Base-by-base conservation (phyloP, 2,888 invertebrate genomes). In the Aphodius granarius region DNA sequence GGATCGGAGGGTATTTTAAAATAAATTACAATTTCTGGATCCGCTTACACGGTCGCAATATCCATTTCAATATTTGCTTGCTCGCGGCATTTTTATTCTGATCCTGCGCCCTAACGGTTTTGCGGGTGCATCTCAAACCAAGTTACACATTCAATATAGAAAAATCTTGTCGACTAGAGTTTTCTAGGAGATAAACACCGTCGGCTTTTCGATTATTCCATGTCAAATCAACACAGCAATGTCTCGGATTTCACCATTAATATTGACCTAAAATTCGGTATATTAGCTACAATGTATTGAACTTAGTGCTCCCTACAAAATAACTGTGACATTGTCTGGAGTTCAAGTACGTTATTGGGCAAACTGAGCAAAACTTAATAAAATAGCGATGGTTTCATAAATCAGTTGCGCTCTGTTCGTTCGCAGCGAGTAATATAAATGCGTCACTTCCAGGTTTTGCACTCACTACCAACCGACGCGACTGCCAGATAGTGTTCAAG, bases 1-100 rank as follows among this genome's bases (percentile, higher is more conserved):
- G 80, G 81, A 79, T 76, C 75, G 77, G 79, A 78, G 79, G 79
- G 81, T 82, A 83, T 83, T 83, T 83, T 81, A 81, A 84, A 84
- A 84, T 83, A 82, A 81, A 82, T 81, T 82, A 82, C 82, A 81
- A 80, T 81, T 81, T 79, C 78, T 76, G 81, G 78, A 79, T 79
- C 78, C 79, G 79, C 80, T 81, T 79, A 80, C 81, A 80, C 78
- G 80, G 80, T 78, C 77, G 81, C 79, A 78, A 78, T 81, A 81
- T 80, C 80, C 80, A 81, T 81, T 81, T 81, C 81, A 81, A 80
- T 81, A 81, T 81, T 81, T 81, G 80, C 81, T 80, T 79, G 68
- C 68, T 22, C n/a, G 68, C 20, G 68, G 68, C 21, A n/a, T 68
- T 68, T 68, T 68, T 43, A 43, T 43, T 43, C 43, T 43, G 43